Base-by-base conservation (phyloP, 1,140 invertebrate species). In the Bombus picipes region DNA sequence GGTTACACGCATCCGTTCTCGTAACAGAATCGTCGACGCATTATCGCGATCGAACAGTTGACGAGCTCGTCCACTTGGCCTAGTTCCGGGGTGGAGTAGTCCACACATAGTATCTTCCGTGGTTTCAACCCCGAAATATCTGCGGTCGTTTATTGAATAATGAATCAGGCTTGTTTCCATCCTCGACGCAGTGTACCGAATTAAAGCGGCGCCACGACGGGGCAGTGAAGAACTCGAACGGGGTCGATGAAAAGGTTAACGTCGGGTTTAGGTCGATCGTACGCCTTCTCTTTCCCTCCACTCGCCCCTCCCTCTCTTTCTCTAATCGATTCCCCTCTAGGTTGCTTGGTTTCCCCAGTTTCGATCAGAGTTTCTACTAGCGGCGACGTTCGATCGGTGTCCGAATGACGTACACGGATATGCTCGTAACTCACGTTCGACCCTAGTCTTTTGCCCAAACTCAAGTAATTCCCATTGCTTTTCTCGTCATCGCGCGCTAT, bases 181-280 rank as follows among this genome's bases (percentile, higher is more conserved):
- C 81, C 72, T 71, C 74, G 73, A 83, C 83, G 85, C 79, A 65
- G 73, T 87, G 72, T 75, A 89, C 73, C 87, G 83, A 90, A 91
- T 91, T 91, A 85, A 85, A 89, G 39, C 82, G 83, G 90, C 78
- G 73, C 68, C 81, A 82, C 72, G 73, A 87, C 81, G 78, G 79
- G 81, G 84, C 77, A 83, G 87, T 34, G 73, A 66, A 84, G 83
- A 85, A 79, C 73, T 81, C 77, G 81, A 77, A 89, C 79, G 81
- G 75, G 83, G 79, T 89, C 90, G 83, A 86, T 91, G 89, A 82
- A 87, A 91, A 90, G 88, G 86, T 91, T 89, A 86, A 91, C 88
- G 86, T 75, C 82, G 70, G 81, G 72, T 85, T 91, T 72, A 89
- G 83, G 88, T 91, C 88, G 88, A 86, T 91, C 59, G 76, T 83